Base-by-base conservation (phyloP, 1,140 invertebrate species). In the Mactra quadrangularis region DNA sequence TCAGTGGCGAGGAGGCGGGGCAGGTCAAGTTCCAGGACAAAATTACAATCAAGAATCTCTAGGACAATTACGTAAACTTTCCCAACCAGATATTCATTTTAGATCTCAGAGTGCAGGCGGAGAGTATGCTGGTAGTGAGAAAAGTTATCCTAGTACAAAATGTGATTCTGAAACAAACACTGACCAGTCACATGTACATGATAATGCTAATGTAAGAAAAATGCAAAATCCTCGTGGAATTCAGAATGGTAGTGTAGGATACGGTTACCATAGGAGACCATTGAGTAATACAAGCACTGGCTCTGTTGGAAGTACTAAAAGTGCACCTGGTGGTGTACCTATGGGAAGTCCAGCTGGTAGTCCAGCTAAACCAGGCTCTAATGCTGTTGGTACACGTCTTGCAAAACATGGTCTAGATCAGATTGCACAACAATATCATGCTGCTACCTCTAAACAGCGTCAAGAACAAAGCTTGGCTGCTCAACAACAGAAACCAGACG, bases 91-190 rank as follows among this genome's bases (percentile, higher is more conserved):
- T 45, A 87, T 89, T 71, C 87, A 89, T 35, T 90, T 89, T 50
- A 76, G 87, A 52, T 83, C 85, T 38, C 88, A 90, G 27, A 88
- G 88, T 78, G 82, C 85, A 9, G 85, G 78, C 47, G 77, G 82
- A 13, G 87, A 88, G 72, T 88, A 90, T 78, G 76, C 87, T 19
- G 85, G 86, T n/a, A 87, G 84, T 81, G 85, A 89, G 45, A 86
- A 84, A 64, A 50, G 68, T 60, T 75, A 81, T 68, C 83, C 55
- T 35, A 76, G 38, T 86, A 86, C 82, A 29, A 91, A 91, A 82
- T 84, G 87, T 45, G 91, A 92, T 86, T 89, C 87, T 31, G 90
- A 92, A 85, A 91, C 90, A 38, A 92, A 92, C 82, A 92, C 91
- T 11, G 92, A 91, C 50, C 90, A 91, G 47, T 92, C 92, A 2